phyloP scores from a whole-genome alignment of 2,888 invertebrate species.

The Drosophila lutescens region DNA sequence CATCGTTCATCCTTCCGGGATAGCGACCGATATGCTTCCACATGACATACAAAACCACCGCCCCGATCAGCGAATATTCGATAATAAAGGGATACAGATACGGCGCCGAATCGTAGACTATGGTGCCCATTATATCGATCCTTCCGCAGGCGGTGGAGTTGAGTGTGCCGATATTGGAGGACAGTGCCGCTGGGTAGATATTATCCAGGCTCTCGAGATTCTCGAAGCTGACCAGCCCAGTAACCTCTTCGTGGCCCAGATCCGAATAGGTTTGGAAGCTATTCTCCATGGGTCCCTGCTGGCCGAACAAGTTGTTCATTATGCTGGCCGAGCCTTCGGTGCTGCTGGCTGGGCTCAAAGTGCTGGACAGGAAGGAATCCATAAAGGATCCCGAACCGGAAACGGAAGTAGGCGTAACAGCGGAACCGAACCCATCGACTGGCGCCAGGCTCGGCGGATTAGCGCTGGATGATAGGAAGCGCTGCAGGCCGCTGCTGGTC shows the following conservation, averaged over 20 bases:
- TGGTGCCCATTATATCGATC: slow-evolving; percentile 95
- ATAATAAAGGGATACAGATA: slow-evolving; percentile 98
- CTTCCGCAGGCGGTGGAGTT: slow-evolving; percentile 90
- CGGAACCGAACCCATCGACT: slow-evolving; percentile 62
- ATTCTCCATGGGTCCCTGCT: slow-evolving; percentile 81
- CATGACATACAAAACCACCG: slow-evolving; percentile 97
- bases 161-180: slow-evolving; percentile 84
- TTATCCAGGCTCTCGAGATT: slow-evolving; percentile 86
- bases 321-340: slow-evolving; percentile 81
- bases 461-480: slow-evolving; percentile 69
- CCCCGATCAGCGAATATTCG: slow-evolving; percentile 97
- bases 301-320: slow-evolving; percentile 82
- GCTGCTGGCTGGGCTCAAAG: slow-evolving; percentile 60
- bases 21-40: slow-evolving; percentile 97
- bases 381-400: slow-evolving; percentile 78
- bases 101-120: slow-evolving; percentile 96
- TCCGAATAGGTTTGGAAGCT: slow-evolving; percentile 83
- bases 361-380: slow-evolving; percentile 70
- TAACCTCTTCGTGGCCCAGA: slow-evolving; percentile 82
- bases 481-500: slow-evolving; percentile 68
- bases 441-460: slow-evolving; percentile 57
- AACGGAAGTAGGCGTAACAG: slow-evolving; percentile 57
- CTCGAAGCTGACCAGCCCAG: slow-evolving; percentile 76
- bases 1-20: slow-evolving; percentile 91
- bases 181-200: slow-evolving; percentile 87